phyloP scores from a whole-genome alignment of 2,113 vertebrate species.

The Colinus virginianus region DNA sequence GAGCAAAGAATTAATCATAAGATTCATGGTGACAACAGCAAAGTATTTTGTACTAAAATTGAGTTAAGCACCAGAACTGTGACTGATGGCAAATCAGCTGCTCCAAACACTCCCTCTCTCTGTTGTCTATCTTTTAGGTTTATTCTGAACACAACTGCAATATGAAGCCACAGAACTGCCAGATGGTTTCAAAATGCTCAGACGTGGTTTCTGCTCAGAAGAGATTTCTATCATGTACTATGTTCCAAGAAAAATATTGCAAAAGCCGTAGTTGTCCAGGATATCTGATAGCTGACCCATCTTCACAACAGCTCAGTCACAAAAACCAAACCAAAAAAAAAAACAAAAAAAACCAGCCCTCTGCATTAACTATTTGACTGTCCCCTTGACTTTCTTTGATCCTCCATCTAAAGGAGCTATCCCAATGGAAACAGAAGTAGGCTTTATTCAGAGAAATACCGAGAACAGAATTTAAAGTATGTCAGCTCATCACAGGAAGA shows the following conservation, averaged over 20 bases:
- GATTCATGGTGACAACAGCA: slow-evolving; percentile 18
- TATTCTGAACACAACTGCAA: neutral
- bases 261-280: neutral
- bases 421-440: neutral
- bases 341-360: neutral
- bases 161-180: neutral
- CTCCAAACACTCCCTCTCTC: neutral
- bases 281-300: neutral
- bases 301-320: neutral
- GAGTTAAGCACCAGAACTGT: slow-evolving; percentile 24
- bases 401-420: neutral
- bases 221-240: neutral
- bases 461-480: neutral
- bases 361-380: neutral
- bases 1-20: slow-evolving; percentile 44
- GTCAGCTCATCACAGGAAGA: neutral
- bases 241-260: neutral
- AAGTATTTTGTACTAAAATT: slow-evolving; percentile 3
- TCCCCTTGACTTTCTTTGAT: neutral
- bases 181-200: slow-evolving; percentile 31
- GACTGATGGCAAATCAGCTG: slow-evolving; percentile 12
- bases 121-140: slow-evolving; percentile 20
- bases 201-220: neutral
- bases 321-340: fast-evolving
- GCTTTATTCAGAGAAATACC: neutral